Conservation (phyloP, 2,888 invertebrate genomes). For the Drosophila paramelanica region DNA sequence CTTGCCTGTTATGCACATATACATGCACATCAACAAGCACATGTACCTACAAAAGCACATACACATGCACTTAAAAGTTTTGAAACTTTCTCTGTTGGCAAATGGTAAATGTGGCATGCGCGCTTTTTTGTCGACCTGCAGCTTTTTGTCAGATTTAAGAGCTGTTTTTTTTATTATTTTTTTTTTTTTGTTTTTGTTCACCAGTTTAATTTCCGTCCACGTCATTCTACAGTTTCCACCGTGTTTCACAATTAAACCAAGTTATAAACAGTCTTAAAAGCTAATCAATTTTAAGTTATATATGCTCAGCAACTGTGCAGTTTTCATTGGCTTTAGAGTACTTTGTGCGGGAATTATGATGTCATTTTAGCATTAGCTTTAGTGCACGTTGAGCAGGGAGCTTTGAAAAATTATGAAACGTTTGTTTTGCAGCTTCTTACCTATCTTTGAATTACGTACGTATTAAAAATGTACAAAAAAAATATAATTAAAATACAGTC, state of each 20-base stretch:
- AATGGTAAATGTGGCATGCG: neutral
- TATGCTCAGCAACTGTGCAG: neutral
- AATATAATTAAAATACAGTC: too few species aligned
- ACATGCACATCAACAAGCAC: conserved; percentile 3
- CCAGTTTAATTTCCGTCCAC: conserved; percentile 42
- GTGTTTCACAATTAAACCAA: conserved; percentile 6
- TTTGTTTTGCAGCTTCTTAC: too few species aligned
- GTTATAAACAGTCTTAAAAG: conserved; percentile 27
- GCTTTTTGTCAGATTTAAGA: conserved; percentile 7
- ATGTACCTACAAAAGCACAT: conserved; percentile 10
- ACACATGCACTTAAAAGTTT: conserved; percentile 20
- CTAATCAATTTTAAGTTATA: conserved; percentile 8
- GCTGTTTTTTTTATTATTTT: conserved; percentile 2
- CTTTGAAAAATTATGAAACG: too few species aligned
- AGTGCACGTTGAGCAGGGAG: too few species aligned
- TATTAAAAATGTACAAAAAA: too few species aligned
- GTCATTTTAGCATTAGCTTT: too few species aligned
- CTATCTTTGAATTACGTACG: too few species aligned
- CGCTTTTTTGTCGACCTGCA: conserved; percentile 33
- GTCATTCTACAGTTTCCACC: conserved; percentile 16
- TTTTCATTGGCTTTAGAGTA: neutral
- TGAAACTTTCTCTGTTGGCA: conserved; percentile 35
- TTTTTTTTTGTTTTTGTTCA: conserved; percentile 6
- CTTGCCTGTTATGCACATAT: conserved; percentile 19
- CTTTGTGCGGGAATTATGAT: neutral